Percentiles rank a stretch among this genome's conserved stretches.
phyloP scores from a whole-genome alignment of 2,888 invertebrate genomes.

The Limnephilus lunatus region DNA sequence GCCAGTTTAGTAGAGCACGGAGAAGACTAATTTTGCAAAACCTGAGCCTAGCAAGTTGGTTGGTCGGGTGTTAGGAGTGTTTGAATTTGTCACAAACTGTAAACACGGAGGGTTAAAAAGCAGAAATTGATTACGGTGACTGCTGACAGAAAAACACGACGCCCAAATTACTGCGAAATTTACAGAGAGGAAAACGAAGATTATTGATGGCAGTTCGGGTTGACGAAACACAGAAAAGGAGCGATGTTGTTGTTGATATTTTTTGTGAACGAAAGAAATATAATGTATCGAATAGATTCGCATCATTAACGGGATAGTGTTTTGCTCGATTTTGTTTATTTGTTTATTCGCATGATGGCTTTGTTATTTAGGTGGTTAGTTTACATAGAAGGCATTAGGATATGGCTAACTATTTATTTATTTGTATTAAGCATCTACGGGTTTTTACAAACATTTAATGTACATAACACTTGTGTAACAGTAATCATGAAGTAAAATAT shows the following conservation, averaged over 20 bases:
- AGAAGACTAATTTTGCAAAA: background rate
- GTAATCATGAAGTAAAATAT: no score
- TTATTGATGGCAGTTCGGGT: background rate
- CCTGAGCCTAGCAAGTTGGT: background rate
- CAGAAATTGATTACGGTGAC: background rate
- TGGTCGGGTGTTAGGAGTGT: background rate
- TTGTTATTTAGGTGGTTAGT: background rate
- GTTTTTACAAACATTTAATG: no score
- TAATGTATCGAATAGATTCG: background rate
- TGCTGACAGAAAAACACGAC: conserved; percentile 2
- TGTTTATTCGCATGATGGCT: background rate
- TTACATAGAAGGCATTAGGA: background rate
- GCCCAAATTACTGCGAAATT: background rate
- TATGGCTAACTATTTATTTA: no score
- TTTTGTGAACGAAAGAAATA: background rate
- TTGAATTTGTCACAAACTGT: conserved; percentile 35
- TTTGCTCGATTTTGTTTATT: background rate
- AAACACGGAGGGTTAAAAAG: background rate
- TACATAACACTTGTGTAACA: no score
- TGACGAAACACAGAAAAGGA: background rate
- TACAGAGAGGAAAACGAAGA: background rate
- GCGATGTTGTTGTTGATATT: background rate
- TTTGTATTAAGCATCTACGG: no score
- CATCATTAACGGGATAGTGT: background rate
- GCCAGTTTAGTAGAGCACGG: background rate